Evolutionary conservation across 2,888 invertebrate species (phyloP), one percentile per base, ranked within the genome.

Genomic region (Biston betularia): DNA sequence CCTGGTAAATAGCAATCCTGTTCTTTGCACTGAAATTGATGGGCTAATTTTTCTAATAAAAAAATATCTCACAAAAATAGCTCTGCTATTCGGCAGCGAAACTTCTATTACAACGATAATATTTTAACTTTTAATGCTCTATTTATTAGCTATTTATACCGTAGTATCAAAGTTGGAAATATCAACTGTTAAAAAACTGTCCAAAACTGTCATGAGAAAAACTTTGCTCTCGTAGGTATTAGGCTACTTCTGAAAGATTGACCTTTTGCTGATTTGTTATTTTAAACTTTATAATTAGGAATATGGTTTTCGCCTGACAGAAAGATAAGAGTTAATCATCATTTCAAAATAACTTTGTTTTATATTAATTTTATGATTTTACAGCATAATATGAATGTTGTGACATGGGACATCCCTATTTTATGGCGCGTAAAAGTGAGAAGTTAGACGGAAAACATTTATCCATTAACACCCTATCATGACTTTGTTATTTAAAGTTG

Each of bases 361-460:
- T 12, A 24, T n/a, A n/a, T 45, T 12, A 5, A n/a, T n/a, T n/a
- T n/a, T 45, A 6, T n/a, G 6, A 42, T 24, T 48, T 24, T 10
- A 14, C 6, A 14, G 15, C 8, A 48, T 6, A 24, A 24, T 24
- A 24, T 24, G 24, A 24, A 24, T 24, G 24, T 24, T 24, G 24
- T 1, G 24, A 24, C 24, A 24, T 24, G 24, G 52, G 14, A 15
- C 65, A 65, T 65, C 65, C 45, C 65, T 65, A 65, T 57, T 65
- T 65, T 65, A 65, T 61, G 46, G 40, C 45, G 34, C 61, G 44
- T 56, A 40, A 65, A 61, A 60, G 49, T 56, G 65, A 46, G 50
- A 65, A 57, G 52, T 57, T 60, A 48, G 56, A 56, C 40, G 50
- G 60, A 56, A 56, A 65, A 57, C 57, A 65, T 65, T 65, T 61